Percentiles rank a stretch among this genome's conserved stretches.
phyloP scores from a whole-genome alignment of 2,113 vertebrate species.

The Paracanthobrama guichenoti region DNA sequence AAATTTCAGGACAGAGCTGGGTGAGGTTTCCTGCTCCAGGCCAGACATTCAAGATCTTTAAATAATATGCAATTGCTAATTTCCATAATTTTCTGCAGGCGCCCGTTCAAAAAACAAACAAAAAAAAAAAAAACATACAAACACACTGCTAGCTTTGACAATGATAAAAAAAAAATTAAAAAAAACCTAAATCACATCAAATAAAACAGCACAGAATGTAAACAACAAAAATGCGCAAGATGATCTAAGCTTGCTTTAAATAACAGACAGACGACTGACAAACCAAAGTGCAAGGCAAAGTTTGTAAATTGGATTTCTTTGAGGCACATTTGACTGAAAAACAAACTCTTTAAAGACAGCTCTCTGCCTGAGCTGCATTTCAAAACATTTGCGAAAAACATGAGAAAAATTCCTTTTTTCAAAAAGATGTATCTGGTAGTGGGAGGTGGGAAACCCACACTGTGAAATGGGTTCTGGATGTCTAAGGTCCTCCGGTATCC shows the following conservation, averaged over 20 bases:
- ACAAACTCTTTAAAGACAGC: conserved; percentile 76
- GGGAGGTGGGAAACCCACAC: conserved; percentile 13
- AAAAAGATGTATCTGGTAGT: background rate
- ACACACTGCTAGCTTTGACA: conserved; percentile 16
- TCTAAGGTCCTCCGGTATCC: conserved; percentile 41
- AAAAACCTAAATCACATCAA: conserved; percentile 24
- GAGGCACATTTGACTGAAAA: conserved; percentile 82
- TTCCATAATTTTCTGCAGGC: conserved; percentile 31
- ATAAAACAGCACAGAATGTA: conserved; percentile 64
- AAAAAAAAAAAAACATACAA: conserved; percentile 14
- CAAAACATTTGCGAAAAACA: conserved; percentile 57
- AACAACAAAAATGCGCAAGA: conserved; percentile 71
- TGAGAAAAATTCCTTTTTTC: conserved; percentile 23
- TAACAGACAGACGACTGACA: conserved; percentile 78
- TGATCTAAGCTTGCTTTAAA: conserved; percentile 75
- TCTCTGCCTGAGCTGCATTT: conserved; percentile 63
- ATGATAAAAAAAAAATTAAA: conserved; percentile 20
- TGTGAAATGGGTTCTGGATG: conserved; percentile 43
- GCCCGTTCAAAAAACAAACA: conserved; percentile 35
- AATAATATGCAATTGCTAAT: conserved; percentile 36
- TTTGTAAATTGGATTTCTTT: conserved; percentile 68
- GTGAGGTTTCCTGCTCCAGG: conserved; percentile 5
- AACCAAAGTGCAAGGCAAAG: conserved; percentile 89
- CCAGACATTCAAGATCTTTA: conserved; percentile 37
- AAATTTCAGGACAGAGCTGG: background rate